phyloP scores from a whole-genome alignment of 2,888 invertebrate species.

The Ormia ochracea region DNA sequence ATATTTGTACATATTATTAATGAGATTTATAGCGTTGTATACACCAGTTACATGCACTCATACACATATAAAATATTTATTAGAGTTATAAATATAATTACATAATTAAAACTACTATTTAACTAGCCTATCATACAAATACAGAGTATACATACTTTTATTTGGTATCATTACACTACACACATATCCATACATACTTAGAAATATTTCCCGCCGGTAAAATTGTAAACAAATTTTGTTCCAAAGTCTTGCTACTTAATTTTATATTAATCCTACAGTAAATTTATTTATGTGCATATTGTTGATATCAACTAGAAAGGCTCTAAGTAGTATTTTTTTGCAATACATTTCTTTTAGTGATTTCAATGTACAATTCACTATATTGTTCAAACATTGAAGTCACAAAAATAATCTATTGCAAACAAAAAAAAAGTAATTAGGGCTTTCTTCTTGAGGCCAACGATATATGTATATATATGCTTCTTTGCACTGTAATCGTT shows the following conservation, averaged over 20 bases:
- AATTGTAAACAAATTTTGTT: slow-evolving; percentile 28
- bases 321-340: too few relatives aligned
- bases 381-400: too few relatives aligned
- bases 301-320: too few relatives aligned
- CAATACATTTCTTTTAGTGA: too few relatives aligned
- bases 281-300: slow-evolving; percentile 16
- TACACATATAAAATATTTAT: slow-evolving; percentile 37
- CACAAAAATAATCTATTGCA: too few relatives aligned
- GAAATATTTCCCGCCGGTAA: slow-evolving; percentile 24
- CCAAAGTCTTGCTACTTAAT: slow-evolving; percentile 31
- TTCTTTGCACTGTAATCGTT: neutral
- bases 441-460: too few relatives aligned
- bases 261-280: neutral
- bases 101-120: slow-evolving; percentile 34
- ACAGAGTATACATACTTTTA: neutral
- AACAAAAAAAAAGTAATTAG: too few relatives aligned
- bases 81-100: slow-evolving; percentile 23
- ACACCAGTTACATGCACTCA: slow-evolving; percentile 9
- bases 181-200: neutral
- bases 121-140: slow-evolving; percentile 30
- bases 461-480: too few relatives aligned
- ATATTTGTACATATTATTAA: slow-evolving; percentile 49
- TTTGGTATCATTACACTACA: neutral
- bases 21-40: slow-evolving; percentile 26
- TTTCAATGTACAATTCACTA: too few relatives aligned